Base-by-base conservation (phyloP, 2,888 invertebrate genomes). In the Caradrina kadenii region DNA sequence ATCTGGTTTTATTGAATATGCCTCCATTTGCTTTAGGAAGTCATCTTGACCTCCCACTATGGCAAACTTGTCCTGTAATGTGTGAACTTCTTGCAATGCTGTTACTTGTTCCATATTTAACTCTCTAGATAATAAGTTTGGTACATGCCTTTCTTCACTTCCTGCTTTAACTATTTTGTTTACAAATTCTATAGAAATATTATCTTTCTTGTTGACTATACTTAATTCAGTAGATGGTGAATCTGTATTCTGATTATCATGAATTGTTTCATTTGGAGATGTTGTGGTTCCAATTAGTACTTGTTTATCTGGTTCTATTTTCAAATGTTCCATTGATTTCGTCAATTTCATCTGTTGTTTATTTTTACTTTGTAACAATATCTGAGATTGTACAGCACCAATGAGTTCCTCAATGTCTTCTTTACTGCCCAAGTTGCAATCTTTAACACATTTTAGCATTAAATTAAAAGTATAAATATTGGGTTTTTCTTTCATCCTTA, bases 1-100 rank as follows among this genome's bases (percentile, higher is more conserved):
- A 91, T 98, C 96, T 2, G 99, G 99, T 19, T 94, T 94, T 0
- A 98, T 96, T 11, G 96, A 92, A 84, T 97, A 96, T 0, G 90
- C 88, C 70, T 96, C 91, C 98, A 99, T 98, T 88, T 97, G 96
- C 61, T 96, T 92, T 1, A 99, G 88, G 85, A 98, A 97, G n/a
- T 97, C 98, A 0, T 96, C 96, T 50, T 97, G 93, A 0, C 99
- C 99, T 21, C 99, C 99, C 49, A 98, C 92, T 35, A 99, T 93
- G 35, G 98, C 93, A 86, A 98, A 96, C 81, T 97, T 96, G 83
- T 98, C 97, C 86, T 97, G 96, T 1, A 97, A 91, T 61, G 95
- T 95, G 39, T 90, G 93, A 1, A 97, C 94, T 89, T 97, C 96
- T 80, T 96, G 92, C 26, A 98, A 87, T 15, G 96, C 91, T 60